Conservation (phyloP, 1,140 invertebrate genomes). For the Tetramorium alpestre region DNA sequence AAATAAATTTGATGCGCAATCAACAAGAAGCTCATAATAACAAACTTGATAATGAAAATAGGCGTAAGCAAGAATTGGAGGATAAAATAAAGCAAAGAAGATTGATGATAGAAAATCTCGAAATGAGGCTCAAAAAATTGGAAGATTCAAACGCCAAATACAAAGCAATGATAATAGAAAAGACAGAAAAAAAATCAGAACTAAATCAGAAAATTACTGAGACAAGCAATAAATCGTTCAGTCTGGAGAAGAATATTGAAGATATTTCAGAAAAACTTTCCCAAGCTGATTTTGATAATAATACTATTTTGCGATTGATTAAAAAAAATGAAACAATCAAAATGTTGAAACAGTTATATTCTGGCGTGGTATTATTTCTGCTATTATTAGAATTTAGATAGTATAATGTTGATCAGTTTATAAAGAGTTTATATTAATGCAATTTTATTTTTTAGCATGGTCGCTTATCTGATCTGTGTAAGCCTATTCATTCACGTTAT, state of each 20-base stretch:
- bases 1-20: conserved; percentile 95
- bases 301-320: conserved; percentile 94
- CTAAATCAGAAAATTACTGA: conserved; percentile 90
- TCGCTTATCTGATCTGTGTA: conserved; percentile 98
- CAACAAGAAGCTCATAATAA: conserved; percentile 96
- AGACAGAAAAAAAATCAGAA: conserved; percentile 87
- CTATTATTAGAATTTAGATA: not conserved
- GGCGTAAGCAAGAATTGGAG: conserved; percentile 93
- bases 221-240: conserved; percentile 91
- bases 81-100: conserved; percentile 92
- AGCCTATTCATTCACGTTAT: conserved; percentile 96
- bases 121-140: conserved; percentile 95
- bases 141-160: conserved; percentile 94
- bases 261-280: conserved; percentile 94
- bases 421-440: not conserved
- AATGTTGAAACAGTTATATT: conserved; percentile 96
- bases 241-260: conserved; percentile 92
- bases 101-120: conserved; percentile 91
- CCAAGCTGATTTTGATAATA: conserved; percentile 97
- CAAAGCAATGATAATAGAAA: conserved; percentile 92
- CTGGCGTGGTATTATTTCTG: conserved; percentile 91
- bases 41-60: conserved; percentile 93
- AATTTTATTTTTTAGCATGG: conserved; percentile 89
- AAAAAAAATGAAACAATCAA: conserved; percentile 98
- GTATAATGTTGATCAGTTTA: not conserved